These are phyloP conservation scores for Nasua narica DNA, from an alignment of 2,797 vertebrate genomes.

Conservation along the genomic window DNA sequence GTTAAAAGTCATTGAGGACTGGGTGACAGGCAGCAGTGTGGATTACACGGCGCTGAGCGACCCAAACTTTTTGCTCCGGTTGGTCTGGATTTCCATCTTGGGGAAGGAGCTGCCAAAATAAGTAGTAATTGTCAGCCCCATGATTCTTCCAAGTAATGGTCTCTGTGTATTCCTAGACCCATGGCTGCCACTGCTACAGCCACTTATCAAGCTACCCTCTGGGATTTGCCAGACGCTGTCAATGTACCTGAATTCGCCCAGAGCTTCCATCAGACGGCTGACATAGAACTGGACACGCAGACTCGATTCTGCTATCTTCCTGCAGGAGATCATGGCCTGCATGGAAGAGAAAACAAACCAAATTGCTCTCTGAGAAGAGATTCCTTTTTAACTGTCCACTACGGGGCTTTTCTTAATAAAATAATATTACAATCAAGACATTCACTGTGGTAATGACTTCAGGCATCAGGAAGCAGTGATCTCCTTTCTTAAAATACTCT, in stretches of 20 bases:
- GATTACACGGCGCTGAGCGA: neutral
- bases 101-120: neutral
- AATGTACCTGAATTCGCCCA: slow-evolving; percentile 91
- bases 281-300: slow-evolving; percentile 91
- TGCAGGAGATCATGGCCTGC: slow-evolving; percentile 91
- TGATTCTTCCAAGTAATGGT: neutral
- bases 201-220: neutral
- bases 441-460: neutral
- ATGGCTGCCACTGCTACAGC: accelerated
- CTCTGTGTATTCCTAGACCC: neutral
- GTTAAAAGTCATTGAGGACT: neutral
- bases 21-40: neutral
- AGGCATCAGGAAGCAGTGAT: neutral
- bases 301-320: slow-evolving; percentile 90
- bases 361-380: slow-evolving; percentile 63
- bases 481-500: neutral
- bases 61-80: neutral
- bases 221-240: neutral
- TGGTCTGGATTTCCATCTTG: neutral
- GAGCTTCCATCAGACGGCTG: slow-evolving; percentile 89
- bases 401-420: neutral
- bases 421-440: neutral
- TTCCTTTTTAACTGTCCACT: neutral
- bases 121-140: neutral
- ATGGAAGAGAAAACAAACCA: slow-evolving; percentile 74